These are phyloP conservation scores for Meloe dianella DNA, from an alignment of 2,888 invertebrate species.

Conservation along the genomic window DNA sequence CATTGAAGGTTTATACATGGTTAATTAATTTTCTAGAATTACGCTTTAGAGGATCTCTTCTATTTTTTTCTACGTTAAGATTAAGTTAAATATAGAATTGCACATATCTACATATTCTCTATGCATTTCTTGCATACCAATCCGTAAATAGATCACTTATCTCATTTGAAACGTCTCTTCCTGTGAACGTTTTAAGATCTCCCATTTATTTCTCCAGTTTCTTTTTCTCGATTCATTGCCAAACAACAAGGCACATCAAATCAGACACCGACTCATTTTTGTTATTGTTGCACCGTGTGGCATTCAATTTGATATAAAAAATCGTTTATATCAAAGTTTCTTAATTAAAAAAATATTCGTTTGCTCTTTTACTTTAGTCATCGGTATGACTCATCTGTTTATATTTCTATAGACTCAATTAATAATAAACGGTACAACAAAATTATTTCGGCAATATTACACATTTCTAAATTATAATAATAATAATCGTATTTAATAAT, in stretches of 20 bases:
- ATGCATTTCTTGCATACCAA: background rate
- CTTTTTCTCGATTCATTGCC: background rate
- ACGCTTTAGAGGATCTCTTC: too few species aligned
- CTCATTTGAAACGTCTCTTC: conserved; percentile 3
- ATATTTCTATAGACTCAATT: too few species aligned
- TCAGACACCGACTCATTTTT: background rate
- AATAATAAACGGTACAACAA: too few species aligned
- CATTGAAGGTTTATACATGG: background rate
- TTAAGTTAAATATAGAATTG: background rate
- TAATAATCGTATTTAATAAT: background rate
- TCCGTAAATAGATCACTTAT: conserved; percentile 7
- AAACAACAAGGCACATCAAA: background rate
- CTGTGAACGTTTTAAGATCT: background rate
- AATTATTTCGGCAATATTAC: background rate
- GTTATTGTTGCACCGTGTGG: too few species aligned
- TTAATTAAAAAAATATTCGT: background rate
- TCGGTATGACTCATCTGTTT: background rate
- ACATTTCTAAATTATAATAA: background rate
- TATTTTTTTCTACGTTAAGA: too few species aligned
- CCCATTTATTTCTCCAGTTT: background rate
- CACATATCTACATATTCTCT: background rate
- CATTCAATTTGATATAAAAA: too few species aligned
- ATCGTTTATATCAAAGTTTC: too few species aligned
- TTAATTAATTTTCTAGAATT: background rate
- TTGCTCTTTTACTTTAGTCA: background rate